Base-by-base conservation (phyloP, 2,797 vertebrate genomes). In the Prunella strophiata region DNA sequence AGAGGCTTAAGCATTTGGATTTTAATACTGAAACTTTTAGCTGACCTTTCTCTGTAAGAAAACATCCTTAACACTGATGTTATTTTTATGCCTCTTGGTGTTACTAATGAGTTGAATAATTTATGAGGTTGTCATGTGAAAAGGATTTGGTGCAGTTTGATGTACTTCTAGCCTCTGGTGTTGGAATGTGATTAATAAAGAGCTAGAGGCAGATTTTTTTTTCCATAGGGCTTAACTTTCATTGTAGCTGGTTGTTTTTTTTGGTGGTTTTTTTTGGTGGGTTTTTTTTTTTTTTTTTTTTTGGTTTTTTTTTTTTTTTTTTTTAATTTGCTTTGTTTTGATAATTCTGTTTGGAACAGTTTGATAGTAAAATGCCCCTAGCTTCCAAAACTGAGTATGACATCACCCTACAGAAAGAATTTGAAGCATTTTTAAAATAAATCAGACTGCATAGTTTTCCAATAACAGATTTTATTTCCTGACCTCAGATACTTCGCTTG, bases 81-180 rank as follows among this genome's bases (percentile, higher is more conserved):
- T 97, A 97, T 97, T 98, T 98, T 98, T 97, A 96, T 98, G 98
- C 98, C 97, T 98, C 97, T 97, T 95, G 96, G 96, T 97, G 97
- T 97, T 98, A 98, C 98, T 99, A 98, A 99, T 99, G 98, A 99
- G 98, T 95, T 97, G 98, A 99, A 99, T 99, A 98, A 99, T 99
- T 98, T 98, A 99, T 98, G 98, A 98, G 98, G 97, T 98, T 98
- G 98, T 99, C 98, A 98, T 98, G 98, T 98, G 98, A 98, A 98
- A 98, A 98, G 98, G 97, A 98, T 98, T 98, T 97, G 97, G 97
- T 98, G 98, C 98, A 98, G 98, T 98, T 97, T 97, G 98, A 98
- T 98, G 96, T 97, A 97, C 97, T 98, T 97, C 96, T 96, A 97
- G 97, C 98, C 97, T 98, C 97, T 97, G 95, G 93, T 97, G 95